phyloP scores from a whole-genome alignment of 2,888 invertebrate genomes.

The Dicranocentrus wangi region DNA sequence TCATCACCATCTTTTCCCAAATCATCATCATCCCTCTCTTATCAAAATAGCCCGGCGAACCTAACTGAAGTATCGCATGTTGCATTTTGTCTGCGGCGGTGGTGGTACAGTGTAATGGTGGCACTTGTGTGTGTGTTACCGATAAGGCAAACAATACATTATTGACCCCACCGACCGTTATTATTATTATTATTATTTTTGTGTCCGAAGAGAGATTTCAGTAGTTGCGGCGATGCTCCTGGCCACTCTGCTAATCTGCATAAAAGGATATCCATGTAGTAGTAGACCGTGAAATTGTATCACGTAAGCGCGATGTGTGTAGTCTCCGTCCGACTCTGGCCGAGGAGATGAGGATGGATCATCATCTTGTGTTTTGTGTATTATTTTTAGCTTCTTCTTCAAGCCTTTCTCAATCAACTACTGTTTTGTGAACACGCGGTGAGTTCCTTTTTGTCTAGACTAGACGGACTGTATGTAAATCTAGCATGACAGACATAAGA shows the following conservation, averaged over 20 bases:
- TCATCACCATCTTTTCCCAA: constrained; percentile 4
- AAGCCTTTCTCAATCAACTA: too few relatives aligned
- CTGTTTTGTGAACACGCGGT: too few relatives aligned
- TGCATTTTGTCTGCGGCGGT: too few relatives aligned
- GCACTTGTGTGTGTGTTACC: constrained; percentile 11
- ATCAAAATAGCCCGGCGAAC: too few relatives aligned
- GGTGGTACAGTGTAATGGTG: too few relatives aligned
- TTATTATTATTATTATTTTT: constrained; percentile 14
- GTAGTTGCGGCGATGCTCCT: background rate
- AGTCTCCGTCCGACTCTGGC: constrained; percentile 22
- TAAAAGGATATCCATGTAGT: constrained; percentile 38
- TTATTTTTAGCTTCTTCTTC: too few relatives aligned
- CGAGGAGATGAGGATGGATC: background rate
- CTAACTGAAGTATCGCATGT: background rate
- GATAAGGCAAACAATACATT: background rate
- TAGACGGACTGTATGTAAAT: too few relatives aligned
- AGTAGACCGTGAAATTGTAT: constrained; percentile 53
- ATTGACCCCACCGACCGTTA: constrained; percentile 35
- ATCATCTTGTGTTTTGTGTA: too few relatives aligned
- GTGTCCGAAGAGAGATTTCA: too few relatives aligned
- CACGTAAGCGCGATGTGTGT: constrained; percentile 54
- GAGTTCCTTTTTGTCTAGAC: too few relatives aligned
- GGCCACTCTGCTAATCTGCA: constrained; percentile 43
- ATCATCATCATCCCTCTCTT: background rate
- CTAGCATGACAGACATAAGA: too few relatives aligned